phyloP scores from a whole-genome alignment of 2,113 vertebrate genomes.

The Myiozetetes cayanensis region DNA sequence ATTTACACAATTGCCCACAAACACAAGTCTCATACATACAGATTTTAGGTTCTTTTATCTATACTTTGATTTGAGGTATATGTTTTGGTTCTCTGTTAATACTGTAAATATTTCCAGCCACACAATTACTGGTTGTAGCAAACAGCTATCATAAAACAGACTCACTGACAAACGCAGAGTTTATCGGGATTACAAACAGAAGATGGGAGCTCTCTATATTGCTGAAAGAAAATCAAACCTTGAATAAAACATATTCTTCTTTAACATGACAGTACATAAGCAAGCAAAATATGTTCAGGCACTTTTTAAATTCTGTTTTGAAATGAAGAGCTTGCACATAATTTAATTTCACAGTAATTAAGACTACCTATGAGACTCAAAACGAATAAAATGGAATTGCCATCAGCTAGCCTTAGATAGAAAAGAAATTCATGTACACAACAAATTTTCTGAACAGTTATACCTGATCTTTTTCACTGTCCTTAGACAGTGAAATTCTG shows the following conservation, averaged over 20 bases:
- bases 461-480: background rate
- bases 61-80: background rate
- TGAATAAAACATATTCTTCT: slow-evolving; percentile 33
- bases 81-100: background rate
- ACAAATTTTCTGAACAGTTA: background rate
- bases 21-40: background rate
- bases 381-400: slow-evolving; percentile 24
- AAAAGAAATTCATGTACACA: background rate
- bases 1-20: background rate
- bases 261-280: slow-evolving; percentile 27
- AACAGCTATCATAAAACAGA: background rate
- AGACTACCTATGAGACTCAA: slow-evolving; percentile 22
- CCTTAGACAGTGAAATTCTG: slow-evolving; percentile 2
- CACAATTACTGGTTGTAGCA: background rate
- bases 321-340: slow-evolving; percentile 28
- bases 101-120: background rate
- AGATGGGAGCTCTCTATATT: background rate
- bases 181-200: background rate
- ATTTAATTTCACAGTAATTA: slow-evolving; percentile 66
- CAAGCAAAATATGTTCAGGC: slow-evolving; percentile 49
- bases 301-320: slow-evolving; percentile 51
- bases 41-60: background rate
- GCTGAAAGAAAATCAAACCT: slow-evolving; percentile 42
- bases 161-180: background rate
- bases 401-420: slow-evolving; percentile 9